phyloP scores from a whole-genome alignment of 2,888 invertebrate species.

The Ptychoptera contaminata region DNA sequence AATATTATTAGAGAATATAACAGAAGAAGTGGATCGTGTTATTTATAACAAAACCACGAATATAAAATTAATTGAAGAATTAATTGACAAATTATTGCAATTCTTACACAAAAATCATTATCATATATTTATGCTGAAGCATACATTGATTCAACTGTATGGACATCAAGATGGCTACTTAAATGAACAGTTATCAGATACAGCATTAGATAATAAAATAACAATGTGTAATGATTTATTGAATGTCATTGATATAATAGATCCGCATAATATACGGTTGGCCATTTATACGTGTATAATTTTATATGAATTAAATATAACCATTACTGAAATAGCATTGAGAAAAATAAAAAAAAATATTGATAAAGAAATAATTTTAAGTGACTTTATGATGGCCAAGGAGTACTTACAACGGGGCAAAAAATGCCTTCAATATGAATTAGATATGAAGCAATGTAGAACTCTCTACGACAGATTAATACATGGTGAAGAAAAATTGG shows the following conservation, averaged over 20 bases:
- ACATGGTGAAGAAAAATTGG: too few relatives aligned
- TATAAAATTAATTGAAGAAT: constrained; percentile 41
- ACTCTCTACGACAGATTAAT: too few relatives aligned
- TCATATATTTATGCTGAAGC: constrained; percentile 64
- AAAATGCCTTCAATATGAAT: constrained; percentile 21
- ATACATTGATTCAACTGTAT: constrained; percentile 65
- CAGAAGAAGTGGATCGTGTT: constrained; percentile 56
- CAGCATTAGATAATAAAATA: constrained; percentile 46
- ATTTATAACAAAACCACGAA: constrained; percentile 37
- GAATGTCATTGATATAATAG: constrained; percentile 43
- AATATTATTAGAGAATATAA: constrained; percentile 53
- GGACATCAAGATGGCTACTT: constrained; percentile 49
- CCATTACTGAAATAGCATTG: constrained; percentile 32
- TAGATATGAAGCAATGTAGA: constrained; percentile 14
- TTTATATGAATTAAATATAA: constrained; percentile 51
- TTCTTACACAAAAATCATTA: constrained; percentile 76
- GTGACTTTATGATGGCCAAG: constrained; percentile 14
- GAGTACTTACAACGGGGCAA: constrained; percentile 18
- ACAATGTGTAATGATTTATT: constrained; percentile 50
- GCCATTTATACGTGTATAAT: constrained; percentile 65
- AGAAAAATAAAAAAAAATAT: constrained; percentile 1
- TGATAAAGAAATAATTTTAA: constrained; percentile 1
- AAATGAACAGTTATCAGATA: constrained; percentile 36
- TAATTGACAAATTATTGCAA: constrained; percentile 50
- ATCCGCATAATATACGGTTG: constrained; percentile 57